Percentiles rank a stretch among this genome's conserved stretches.
These are phyloP conservation scores for Nothura maculosa DNA, from an alignment of 2,797 vertebrate species.

Conservation along the genomic window DNA sequence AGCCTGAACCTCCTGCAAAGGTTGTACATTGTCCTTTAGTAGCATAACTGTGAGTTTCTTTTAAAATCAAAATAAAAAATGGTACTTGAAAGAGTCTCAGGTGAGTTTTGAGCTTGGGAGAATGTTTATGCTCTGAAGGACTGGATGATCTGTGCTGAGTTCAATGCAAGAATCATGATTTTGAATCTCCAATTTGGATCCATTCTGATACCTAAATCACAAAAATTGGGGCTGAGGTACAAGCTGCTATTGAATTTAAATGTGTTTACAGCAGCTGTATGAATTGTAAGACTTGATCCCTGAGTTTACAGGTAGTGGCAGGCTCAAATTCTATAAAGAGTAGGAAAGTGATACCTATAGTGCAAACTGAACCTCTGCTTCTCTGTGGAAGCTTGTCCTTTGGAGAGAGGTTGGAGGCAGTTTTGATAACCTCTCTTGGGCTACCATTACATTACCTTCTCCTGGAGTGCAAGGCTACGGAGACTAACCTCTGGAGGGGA, in stretches of 20 bases:
- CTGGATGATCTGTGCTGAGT: not conserved
- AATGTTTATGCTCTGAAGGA: conserved; percentile 2
- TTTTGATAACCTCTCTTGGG: not conserved
- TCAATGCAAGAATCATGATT: not conserved
- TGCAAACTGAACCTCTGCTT: not conserved
- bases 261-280: not conserved
- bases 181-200: not conserved
- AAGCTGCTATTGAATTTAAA: not conserved
- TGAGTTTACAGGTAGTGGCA: not conserved
- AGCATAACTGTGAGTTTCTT: not conserved
- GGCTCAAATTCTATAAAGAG: not conserved
- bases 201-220: not conserved
- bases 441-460: not conserved
- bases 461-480: not conserved
- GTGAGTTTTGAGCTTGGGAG: conserved; percentile 58
- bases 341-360: not conserved
- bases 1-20: conserved; percentile 32
- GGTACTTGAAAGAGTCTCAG: not conserved
- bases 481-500: not conserved
- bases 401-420: not conserved
- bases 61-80: conserved; percentile 28
- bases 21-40: conserved; percentile 31
- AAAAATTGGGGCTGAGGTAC: not conserved
- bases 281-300: not conserved
- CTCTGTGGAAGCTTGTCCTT: not conserved